Evolutionary conservation across 1,140 invertebrate genomes (phyloP).

Genomic region (Panonychus citri): DNA sequence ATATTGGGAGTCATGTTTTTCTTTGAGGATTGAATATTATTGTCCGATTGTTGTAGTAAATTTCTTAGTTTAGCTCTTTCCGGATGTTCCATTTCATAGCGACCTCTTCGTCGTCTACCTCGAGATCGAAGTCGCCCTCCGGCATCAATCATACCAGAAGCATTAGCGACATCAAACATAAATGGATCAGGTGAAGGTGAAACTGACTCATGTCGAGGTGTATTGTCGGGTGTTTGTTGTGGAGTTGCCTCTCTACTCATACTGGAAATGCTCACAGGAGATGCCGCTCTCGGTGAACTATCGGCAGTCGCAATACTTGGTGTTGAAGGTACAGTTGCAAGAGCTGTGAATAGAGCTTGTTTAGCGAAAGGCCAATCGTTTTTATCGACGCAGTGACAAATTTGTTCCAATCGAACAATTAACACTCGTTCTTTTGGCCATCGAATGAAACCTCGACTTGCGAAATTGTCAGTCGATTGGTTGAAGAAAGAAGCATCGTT

Average conservation of each 20-base stretch:
- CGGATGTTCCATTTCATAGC: slow-evolving; percentile 15
- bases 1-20: slow-evolving; percentile 11
- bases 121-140: background rate
- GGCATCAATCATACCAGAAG: background rate
- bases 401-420: slow-evolving; percentile 65
- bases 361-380: slow-evolving; percentile 56
- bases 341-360: slow-evolving; percentile 3
- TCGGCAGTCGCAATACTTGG: slow-evolving; percentile 10
- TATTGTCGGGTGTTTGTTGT: slow-evolving; percentile 29
- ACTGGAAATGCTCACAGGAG: slow-evolving; percentile 5
- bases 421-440: slow-evolving; percentile 42
- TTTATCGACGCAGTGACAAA: slow-evolving; percentile 72
- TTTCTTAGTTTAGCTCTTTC: slow-evolving; percentile 3
- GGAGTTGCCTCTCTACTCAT: slow-evolving; percentile 19
- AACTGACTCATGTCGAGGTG: slow-evolving; percentile 15
- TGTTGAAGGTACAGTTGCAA: background rate
- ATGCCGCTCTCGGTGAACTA: slow-evolving; percentile 7
- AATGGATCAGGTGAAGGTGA: slow-evolving; percentile 14
- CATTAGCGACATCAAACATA: no score
- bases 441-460: slow-evolving; percentile 6
- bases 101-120: slow-evolving; percentile 11
- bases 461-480: no score
- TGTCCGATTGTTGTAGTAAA: slow-evolving; percentile 4
- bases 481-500: no score
- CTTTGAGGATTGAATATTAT: background rate